These are phyloP conservation scores for Perca flavescens DNA, from an alignment of 2,113 vertebrate species.

Conservation along the genomic window DNA sequence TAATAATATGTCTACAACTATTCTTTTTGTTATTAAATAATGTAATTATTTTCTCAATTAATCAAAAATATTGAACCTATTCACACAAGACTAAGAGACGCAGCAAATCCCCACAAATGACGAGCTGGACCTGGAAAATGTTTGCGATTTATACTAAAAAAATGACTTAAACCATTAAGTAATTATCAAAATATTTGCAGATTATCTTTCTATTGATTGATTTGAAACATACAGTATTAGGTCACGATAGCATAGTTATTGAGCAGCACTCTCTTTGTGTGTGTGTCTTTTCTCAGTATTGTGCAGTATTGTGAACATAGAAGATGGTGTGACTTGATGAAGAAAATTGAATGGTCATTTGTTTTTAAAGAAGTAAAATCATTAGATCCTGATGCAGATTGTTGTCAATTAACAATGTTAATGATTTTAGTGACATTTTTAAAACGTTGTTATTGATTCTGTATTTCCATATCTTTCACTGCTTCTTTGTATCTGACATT, in stretches of 20 bases:
- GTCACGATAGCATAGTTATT: slow-evolving; percentile 9
- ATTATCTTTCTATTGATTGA: neutral
- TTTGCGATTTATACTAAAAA: neutral
- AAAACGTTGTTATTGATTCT: neutral
- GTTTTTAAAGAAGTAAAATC: neutral
- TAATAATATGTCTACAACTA: neutral
- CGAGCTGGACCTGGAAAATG: neutral
- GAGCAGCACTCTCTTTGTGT: slow-evolving; percentile 33
- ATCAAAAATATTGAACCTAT: neutral
- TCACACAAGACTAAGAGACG: neutral
- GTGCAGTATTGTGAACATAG: too few species aligned
- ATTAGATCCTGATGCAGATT: neutral
- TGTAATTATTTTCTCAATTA: neutral
- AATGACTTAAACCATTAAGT: neutral
- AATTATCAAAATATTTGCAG: slow-evolving; percentile 13
- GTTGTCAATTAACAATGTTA: neutral
- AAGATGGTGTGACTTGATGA: too few species aligned
- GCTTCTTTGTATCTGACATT: slow-evolving; percentile 9
- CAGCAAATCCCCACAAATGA: neutral
- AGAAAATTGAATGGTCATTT: neutral
- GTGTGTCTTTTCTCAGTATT: slow-evolving; percentile 16
- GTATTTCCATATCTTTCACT: neutral
- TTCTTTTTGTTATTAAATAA: neutral
- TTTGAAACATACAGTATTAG: neutral
- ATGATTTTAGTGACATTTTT: neutral